A percentile compares a stretch with the other conserved stretches of the same genome.
phyloP scores from a whole-genome alignment of 2,113 vertebrate genomes.

The Urocitellus parryii region DNA sequence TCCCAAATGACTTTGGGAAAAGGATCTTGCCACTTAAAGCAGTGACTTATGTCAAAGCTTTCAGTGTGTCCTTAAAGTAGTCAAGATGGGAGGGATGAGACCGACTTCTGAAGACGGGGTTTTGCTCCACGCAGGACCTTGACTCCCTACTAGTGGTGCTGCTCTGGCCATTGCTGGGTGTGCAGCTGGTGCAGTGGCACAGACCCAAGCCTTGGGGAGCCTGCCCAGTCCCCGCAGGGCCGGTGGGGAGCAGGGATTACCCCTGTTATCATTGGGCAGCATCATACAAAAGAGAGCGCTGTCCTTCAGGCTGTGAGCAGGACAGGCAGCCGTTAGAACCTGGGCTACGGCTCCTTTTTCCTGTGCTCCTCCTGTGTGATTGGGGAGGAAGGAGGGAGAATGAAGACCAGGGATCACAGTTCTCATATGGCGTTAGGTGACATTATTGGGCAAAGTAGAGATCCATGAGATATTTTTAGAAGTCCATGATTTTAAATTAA shows the following conservation, averaged over 20 bases:
- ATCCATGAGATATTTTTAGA: not conserved
- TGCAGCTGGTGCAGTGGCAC: not conserved
- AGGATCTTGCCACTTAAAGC: not conserved
- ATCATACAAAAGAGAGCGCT: not conserved
- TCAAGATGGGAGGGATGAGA: not conserved
- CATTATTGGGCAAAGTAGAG: not conserved
- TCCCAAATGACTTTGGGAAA: not conserved
- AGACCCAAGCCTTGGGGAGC: too few species aligned
- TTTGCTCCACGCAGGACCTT: not conserved
- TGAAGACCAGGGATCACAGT: not conserved
- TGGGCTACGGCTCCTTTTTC: fast-evolving
- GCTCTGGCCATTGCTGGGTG: not conserved
- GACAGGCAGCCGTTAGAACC: fast-evolving
- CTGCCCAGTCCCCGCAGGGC: not conserved
- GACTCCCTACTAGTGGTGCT: not conserved
- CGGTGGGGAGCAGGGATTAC: too few species aligned
- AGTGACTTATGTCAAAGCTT: not conserved
- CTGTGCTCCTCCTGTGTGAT: not conserved
- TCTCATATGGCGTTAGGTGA: not conserved
- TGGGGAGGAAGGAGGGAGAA: not conserved
- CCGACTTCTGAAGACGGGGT: not conserved
- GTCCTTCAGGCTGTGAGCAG: not conserved
- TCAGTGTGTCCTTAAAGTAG: not conserved
- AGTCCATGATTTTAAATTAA: not conserved
- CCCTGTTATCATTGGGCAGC: too few species aligned